Percentiles rank a stretch among this genome's conserved stretches.
phyloP scores from a whole-genome alignment of 2,888 invertebrate genomes.

The Tubiluchus corallicola region DNA sequence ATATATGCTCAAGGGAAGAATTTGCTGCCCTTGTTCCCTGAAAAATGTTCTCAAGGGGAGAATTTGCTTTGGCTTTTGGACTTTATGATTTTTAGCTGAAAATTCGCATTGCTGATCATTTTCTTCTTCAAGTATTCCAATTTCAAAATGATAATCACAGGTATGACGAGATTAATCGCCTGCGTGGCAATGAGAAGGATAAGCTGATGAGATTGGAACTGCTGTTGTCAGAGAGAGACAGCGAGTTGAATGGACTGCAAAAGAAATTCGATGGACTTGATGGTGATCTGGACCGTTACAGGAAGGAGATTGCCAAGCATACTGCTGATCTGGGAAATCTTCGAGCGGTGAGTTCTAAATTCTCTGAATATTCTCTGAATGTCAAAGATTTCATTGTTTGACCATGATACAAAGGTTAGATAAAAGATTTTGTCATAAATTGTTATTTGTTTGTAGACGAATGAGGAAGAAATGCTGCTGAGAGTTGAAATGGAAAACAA shows the following conservation, averaged over 20 bases:
- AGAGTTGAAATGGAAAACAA: constrained; percentile 27
- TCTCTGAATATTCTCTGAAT: too few relatives aligned
- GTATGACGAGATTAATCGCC: constrained; percentile 8
- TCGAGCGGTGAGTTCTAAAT: constrained; percentile 9
- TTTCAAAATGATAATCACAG: constrained; percentile 4
- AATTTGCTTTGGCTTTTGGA: too few relatives aligned
- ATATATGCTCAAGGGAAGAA: too few relatives aligned
- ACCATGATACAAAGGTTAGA: too few relatives aligned
- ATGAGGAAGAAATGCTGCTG: constrained; percentile 29
- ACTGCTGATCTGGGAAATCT: constrained; percentile 6
- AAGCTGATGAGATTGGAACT: constrained; percentile 7
- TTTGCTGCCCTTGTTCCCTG: too few relatives aligned
- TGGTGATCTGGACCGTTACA: constrained; percentile 10
- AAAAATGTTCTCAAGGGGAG: too few relatives aligned
- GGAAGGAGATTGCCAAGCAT: constrained; percentile 8
- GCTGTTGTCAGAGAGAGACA: constrained; percentile 8
- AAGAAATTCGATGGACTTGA: constrained; percentile 6
- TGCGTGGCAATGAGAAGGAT: constrained; percentile 7
- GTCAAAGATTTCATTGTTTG: too few relatives aligned
- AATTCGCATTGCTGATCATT: too few relatives aligned
- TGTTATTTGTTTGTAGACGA: constrained; percentile 5
- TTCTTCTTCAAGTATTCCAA: too few relatives aligned
- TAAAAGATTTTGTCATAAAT: too few relatives aligned
- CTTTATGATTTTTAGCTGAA: too few relatives aligned
- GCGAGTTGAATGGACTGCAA: not conserved